phyloP scores from a whole-genome alignment of 2,888 invertebrate genomes.

The Tetrapedia diversipes region DNA sequence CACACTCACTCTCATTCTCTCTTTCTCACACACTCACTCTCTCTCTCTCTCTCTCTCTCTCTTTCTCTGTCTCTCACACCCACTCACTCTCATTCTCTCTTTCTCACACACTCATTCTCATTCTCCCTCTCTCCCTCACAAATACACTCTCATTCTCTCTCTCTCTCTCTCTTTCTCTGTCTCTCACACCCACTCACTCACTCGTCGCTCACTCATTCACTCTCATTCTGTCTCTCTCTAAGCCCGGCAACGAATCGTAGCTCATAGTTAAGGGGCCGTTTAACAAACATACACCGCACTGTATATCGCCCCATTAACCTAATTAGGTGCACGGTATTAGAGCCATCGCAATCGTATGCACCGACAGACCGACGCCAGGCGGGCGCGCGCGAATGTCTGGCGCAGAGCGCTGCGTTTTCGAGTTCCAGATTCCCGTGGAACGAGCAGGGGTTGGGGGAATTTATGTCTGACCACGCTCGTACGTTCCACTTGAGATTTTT shows the following conservation, averaged over 20 bases:
- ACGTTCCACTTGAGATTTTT: conserved; percentile 27
- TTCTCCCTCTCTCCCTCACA: conserved; percentile 8
- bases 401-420: neutral
- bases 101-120: neutral
- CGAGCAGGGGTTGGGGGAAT: too few species aligned
- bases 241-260: neutral
- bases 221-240: conserved; percentile 8
- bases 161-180: too few species aligned
- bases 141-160: too few species aligned
- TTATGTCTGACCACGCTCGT: conserved; percentile 30
- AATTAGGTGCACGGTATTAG: conserved; percentile 56
- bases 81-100: too few species aligned
- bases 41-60: too few species aligned
- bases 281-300: conserved; percentile 39
- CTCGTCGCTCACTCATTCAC: too few species aligned
- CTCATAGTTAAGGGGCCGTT: conserved; percentile 8
- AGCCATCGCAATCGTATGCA: conserved; percentile 40
- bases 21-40: too few species aligned
- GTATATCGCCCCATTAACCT: conserved; percentile 66
- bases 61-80: too few species aligned
- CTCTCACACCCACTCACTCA: too few species aligned
- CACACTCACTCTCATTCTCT: conserved; percentile 6
- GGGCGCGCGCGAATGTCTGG: conserved; percentile 11
- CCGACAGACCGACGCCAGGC: conserved; percentile 35
- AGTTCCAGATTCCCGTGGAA: conserved; percentile 5